Evolutionary conservation across 2,113 vertebrate species (phyloP).

Genomic region (Equus przewalskii): DNA sequence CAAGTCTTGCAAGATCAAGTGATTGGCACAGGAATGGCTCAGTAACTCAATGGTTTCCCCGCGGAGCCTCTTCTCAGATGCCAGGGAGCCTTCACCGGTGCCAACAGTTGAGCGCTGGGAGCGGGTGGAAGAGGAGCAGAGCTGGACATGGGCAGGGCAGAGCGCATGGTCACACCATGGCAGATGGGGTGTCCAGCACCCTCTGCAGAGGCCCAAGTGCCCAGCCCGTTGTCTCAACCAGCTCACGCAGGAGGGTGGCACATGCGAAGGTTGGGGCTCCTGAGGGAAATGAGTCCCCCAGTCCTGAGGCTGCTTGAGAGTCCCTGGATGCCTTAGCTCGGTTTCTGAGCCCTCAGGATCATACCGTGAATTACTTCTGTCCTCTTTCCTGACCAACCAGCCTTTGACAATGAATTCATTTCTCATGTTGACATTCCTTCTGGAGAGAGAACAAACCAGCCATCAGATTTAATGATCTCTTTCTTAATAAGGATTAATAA

Average conservation of each 20-base stretch:
- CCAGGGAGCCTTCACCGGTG: background rate
- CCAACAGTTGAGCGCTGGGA: background rate
- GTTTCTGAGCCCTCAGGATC: background rate
- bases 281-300: background rate
- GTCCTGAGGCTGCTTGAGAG: fast-evolving
- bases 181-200: background rate
- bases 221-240: fast-evolving
- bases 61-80: background rate
- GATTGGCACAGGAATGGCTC: background rate
- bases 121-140: background rate
- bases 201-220: background rate
- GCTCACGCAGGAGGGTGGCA: background rate
- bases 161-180: fast-evolving
- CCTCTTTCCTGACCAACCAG: background rate
- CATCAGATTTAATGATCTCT: background rate
- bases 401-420: background rate
- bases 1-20: background rate
- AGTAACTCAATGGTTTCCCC: background rate
- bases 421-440: background rate
- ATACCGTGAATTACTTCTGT: background rate
- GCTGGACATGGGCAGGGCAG: too few species aligned
- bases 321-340: background rate
- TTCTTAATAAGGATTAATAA: background rate
- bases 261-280: background rate
- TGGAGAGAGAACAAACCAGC: background rate